A percentile compares a stretch with the other conserved stretches of the same genome.
Conservation (phyloP, 2,113 vertebrate species). For the Lepus timidus region DNA sequence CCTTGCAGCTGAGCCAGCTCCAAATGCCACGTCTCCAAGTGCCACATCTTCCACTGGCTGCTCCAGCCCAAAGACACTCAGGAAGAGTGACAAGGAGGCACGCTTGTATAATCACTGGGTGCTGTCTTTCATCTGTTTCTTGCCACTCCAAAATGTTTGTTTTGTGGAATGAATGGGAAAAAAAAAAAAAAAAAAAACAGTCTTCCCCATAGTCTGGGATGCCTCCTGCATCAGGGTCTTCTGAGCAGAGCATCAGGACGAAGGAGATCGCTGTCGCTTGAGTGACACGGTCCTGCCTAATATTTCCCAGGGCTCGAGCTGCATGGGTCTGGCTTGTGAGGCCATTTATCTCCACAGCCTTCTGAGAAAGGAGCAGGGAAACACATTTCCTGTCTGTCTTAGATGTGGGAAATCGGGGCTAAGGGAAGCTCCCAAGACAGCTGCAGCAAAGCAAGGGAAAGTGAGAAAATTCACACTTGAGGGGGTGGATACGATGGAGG, state of each 20-base stretch:
- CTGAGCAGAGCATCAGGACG: not conserved
- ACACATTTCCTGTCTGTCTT: not conserved
- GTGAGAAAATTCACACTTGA: not conserved
- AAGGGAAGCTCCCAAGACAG: not conserved
- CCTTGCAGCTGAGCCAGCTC: not conserved
- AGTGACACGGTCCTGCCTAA: not conserved
- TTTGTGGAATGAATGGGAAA: not conserved
- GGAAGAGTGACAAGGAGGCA: not conserved
- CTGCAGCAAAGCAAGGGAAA: no score
- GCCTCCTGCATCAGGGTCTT: not conserved
- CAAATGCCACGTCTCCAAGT: conserved; percentile 47
- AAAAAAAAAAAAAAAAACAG: not conserved
- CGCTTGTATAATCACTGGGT: not conserved
- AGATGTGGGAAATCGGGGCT: not conserved
- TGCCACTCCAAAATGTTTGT: not conserved
- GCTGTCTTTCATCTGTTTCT: not conserved
- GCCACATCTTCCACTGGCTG: not conserved
- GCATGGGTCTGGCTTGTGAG: not conserved
- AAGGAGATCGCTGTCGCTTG: not conserved
- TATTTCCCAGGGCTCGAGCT: not conserved
- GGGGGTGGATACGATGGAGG: not conserved
- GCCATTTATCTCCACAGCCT: not conserved
- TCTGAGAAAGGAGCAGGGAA: not conserved
- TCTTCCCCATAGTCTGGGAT: not conserved
- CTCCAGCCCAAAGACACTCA: not conserved